Conservation (phyloP, 2,888 invertebrate genomes). For the Archaeoteleia sp. region DNA sequence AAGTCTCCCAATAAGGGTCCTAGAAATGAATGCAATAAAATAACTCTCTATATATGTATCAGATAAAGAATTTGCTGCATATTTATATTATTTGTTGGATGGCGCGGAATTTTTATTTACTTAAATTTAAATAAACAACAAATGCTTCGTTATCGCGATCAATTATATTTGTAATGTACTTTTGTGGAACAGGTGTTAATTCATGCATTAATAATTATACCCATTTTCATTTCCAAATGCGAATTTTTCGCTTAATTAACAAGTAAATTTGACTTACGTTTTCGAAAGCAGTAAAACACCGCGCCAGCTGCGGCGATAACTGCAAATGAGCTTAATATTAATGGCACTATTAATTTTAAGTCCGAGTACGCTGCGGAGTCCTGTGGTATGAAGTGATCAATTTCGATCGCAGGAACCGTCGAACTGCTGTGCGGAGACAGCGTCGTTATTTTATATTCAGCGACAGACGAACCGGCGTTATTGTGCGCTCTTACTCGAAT, state of each 20-base stretch:
- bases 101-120: no score
- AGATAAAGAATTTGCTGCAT: no score
- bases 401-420: slow-evolving; percentile 67
- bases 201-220: slow-evolving; percentile 2
- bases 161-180: slow-evolving; percentile 10
- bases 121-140: no score
- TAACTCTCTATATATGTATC: no score
- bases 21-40: slow-evolving; percentile 64
- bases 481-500: slow-evolving; percentile 82
- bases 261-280: slow-evolving; percentile 65
- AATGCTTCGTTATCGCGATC: no score
- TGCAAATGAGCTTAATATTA: slow-evolving; percentile 71
- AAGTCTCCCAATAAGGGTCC: slow-evolving; percentile 78
- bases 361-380: slow-evolving; percentile 71
- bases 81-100: no score
- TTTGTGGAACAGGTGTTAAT: not conserved
- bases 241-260: slow-evolving; percentile 12
- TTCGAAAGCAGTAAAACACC: slow-evolving; percentile 73
- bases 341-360: slow-evolving; percentile 71
- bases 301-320: slow-evolving; percentile 72
- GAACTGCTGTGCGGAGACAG: slow-evolving; percentile 87
- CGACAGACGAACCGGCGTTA: slow-evolving; percentile 89
- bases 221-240: not conserved
- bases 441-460: slow-evolving; percentile 90
- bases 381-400: slow-evolving; percentile 71